phyloP scores from a whole-genome alignment of 2,888 invertebrate species.

The Argyresthia goedartella region DNA sequence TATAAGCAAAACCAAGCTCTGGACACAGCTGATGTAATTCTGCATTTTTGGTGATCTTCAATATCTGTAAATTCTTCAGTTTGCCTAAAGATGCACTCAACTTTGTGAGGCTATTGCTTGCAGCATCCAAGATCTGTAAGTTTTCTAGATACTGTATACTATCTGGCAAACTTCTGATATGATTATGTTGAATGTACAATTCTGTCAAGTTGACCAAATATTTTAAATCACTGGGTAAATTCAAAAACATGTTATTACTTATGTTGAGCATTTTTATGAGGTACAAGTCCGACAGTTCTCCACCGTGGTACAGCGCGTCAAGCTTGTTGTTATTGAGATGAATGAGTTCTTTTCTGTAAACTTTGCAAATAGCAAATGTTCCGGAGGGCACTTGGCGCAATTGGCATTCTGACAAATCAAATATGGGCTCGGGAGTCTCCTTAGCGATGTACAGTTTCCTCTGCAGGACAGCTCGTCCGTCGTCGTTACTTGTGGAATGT shows the following conservation, averaged over 20 bases:
- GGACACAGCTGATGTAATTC: constrained; percentile 72
- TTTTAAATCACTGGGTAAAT: constrained; percentile 75
- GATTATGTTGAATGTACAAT: constrained; percentile 80
- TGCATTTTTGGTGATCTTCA: constrained; percentile 74
- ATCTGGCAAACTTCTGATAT: constrained; percentile 76
- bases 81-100: constrained; percentile 75
- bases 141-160: constrained; percentile 74
- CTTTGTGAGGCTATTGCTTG: constrained; percentile 76
- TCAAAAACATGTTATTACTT: constrained; percentile 74
- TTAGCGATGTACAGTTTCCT: constrained; percentile 63
- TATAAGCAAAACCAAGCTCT: constrained; percentile 75
- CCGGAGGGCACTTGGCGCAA: constrained; percentile 81
- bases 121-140: constrained; percentile 77
- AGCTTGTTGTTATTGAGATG: constrained; percentile 78
- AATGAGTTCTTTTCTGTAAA: constrained; percentile 81
- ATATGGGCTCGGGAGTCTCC: constrained; percentile 85
- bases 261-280: constrained; percentile 76
- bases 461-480: constrained; percentile 41
- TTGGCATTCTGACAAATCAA: constrained; percentile 85
- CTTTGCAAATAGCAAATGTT: constrained; percentile 84
- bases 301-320: constrained; percentile 77
- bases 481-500: constrained; percentile 29
- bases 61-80: constrained; percentile 69
- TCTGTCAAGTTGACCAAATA: constrained; percentile 78
- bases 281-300: constrained; percentile 77